Base-by-base conservation (phyloP, 37 sponge, comb jelly and placozoan species). In the Geodia barretti region DNA sequence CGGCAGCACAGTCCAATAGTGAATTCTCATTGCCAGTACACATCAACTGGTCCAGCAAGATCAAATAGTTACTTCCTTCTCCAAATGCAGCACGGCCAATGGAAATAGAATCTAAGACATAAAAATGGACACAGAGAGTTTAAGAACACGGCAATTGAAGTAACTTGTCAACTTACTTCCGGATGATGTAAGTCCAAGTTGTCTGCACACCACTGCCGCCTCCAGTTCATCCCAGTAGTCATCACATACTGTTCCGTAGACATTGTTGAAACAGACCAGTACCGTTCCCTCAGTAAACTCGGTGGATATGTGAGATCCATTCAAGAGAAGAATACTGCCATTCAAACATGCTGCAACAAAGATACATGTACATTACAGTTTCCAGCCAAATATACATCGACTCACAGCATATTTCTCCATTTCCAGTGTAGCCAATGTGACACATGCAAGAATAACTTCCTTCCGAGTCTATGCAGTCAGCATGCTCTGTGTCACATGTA, bases 11-110 rank as follows among this genome's bases (percentile, higher is more conserved):
- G 32, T 28, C 40, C 41, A 68, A 68, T 25, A 79, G 80, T 36
- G 67, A 40, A 3, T 69, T n/a, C 21, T 79, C 80, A 28, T 67
- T 68, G 36, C 80, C 80, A 47, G 39, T 47, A 36, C 80, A 79
- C 47, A 17, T n/a, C 35, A 79, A 69, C 28, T 79, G 40, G 23
- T 79, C 71, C 11, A 79, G 42, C 80, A 67, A 41, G 70, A 79
- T 79, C 30, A 31, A 47, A n/a, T n/a, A n/a, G 4, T 70, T 70
- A n/a, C 25, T 21, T 2, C 69, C 64, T 39, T 64, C 39, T 7
- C 80, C 80, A 68, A 79, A 79, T 33, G 39, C 35, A 34, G 39
- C 71, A 47, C 14, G 7, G 14, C 54, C 11, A 17, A 47, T 35
- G 31, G 71, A 7, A 36, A 70, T 35, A 36, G 9, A 38, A 70